Base-by-base conservation (phyloP, 2,113 vertebrate genomes). In the Scolopax mira region DNA sequence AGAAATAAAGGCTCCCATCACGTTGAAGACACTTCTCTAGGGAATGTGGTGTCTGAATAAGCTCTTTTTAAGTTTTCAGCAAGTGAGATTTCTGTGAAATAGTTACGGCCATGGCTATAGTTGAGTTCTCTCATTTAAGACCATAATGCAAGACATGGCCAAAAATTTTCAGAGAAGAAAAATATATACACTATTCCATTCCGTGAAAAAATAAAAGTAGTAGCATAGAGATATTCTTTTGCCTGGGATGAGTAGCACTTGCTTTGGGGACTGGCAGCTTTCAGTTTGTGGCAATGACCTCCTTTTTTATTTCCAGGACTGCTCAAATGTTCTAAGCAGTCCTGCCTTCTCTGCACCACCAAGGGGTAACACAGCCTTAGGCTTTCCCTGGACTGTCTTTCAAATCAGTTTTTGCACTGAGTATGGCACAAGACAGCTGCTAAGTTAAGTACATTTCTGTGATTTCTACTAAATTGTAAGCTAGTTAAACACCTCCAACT, bases 91-190 rank as follows among this genome's bases (percentile, higher is more conserved):
- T 79, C 23, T 35, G 8, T 58, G 52, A 82, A 72, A 51, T 21
- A 46, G 8, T 78, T 66, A 25, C 0, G 0, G 8, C 22, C 2
- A 7, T 10, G 8, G 9, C 6, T 46, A 55, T 4, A 85, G 7
- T 71, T 89, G 7, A 41, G 9, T 46, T 62, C 25, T 58, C 8
- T 74, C 23, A 33, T 33, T 37, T 79, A 66, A 41, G 22, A 60
- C 16, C 7, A 37, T 30, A 60, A 42, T 79, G 39, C 10, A 85
- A 69, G 49, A 77, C 4, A 18, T 28, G 18, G 18, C 11, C 15
- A 88, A 82, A 69, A 82, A 64, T 69, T 6, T 35, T 88, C 39
- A 46, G 6, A 35, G 10, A 64, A 54, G 6, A 16, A 18, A 49
- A 42, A n/a, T 55, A 14, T 1, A 8, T 0, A 1, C 18, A 14